A percentile compares a stretch with the other conserved stretches of the same genome.
phyloP scores from a whole-genome alignment of 2,888 invertebrate species.

The Apodemia zela region DNA sequence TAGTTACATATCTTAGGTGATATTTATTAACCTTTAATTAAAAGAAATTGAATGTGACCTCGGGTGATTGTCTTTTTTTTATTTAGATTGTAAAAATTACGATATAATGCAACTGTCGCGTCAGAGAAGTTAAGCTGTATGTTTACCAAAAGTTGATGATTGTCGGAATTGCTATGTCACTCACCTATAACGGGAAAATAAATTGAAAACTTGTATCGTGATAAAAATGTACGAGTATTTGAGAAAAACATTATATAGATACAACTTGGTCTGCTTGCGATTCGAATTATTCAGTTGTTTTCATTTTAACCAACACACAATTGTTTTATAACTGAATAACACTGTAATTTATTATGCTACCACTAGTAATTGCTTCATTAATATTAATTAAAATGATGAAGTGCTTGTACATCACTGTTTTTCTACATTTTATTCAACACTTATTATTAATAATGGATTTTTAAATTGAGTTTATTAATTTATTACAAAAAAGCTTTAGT shows the following conservation, averaged over 20 bases:
- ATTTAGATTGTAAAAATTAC: not conserved
- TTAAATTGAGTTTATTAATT: not conserved
- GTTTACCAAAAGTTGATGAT: not conserved
- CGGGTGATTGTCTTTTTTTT: not conserved
- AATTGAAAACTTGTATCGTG: constrained; percentile 68
- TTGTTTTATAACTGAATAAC: constrained; percentile 61
- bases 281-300: constrained; percentile 64
- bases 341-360: constrained; percentile 49
- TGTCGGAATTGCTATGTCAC: constrained; percentile 42
- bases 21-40: too few species aligned
- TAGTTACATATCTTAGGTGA: too few species aligned
- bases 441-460: not conserved
- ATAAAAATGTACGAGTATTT: too few species aligned
- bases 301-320: constrained; percentile 62
- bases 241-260: not conserved
- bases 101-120: not conserved
- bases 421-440: not conserved
- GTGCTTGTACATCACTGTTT: constrained; percentile 28
- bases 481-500: not conserved
- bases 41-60: too few species aligned
- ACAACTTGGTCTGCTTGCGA: constrained; percentile 41
- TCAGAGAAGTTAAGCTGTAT: not conserved
- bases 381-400: constrained; percentile 51
- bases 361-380: constrained; percentile 58
- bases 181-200: constrained; percentile 71